A percentile compares a stretch with the other conserved stretches of the same genome.
phyloP scores from a whole-genome alignment of 1,140 invertebrate species.

The Rhagoletis zephyria region DNA sequence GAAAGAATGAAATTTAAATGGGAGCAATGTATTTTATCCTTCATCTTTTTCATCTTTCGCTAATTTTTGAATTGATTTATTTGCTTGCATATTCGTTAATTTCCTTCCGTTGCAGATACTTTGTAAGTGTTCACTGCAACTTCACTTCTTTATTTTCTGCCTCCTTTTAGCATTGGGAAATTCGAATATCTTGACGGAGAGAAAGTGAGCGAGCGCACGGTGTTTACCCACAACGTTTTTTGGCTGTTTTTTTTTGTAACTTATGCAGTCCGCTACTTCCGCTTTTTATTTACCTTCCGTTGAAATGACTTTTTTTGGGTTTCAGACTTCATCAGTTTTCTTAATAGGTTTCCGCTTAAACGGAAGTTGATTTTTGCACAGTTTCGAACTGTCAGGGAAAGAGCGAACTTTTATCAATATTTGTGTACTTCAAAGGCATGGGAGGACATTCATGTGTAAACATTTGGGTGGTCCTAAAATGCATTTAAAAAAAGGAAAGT shows the following conservation, averaged over 20 bases:
- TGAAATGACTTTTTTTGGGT: not conserved
- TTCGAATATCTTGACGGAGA: not conserved
- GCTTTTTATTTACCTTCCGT: not conserved
- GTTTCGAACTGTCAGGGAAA: too few species aligned
- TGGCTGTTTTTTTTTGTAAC: too few species aligned
- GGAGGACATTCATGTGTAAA: too few species aligned
- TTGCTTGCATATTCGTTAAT: not conserved
- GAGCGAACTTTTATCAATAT: too few species aligned
- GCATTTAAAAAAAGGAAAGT: not conserved
- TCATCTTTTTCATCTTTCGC: not conserved
- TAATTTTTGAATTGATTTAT: not conserved
- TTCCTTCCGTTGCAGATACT: too few species aligned
- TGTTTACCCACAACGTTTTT: too few species aligned
- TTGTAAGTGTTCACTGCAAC: not conserved
- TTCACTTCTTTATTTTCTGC: not conserved
- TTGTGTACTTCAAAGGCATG: too few species aligned
- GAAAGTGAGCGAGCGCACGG: too few species aligned
- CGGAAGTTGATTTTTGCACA: not conserved
- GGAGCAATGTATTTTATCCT: not conserved
- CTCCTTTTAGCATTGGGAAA: not conserved
- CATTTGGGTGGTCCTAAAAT: too few species aligned
- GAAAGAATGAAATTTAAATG: not conserved
- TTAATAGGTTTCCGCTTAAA: constrained; percentile 26
- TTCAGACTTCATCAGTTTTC: not conserved
- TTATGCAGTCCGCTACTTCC: not conserved